phyloP scores from a whole-genome alignment of 2,888 invertebrate species.

The Perithous albicinctus region DNA sequence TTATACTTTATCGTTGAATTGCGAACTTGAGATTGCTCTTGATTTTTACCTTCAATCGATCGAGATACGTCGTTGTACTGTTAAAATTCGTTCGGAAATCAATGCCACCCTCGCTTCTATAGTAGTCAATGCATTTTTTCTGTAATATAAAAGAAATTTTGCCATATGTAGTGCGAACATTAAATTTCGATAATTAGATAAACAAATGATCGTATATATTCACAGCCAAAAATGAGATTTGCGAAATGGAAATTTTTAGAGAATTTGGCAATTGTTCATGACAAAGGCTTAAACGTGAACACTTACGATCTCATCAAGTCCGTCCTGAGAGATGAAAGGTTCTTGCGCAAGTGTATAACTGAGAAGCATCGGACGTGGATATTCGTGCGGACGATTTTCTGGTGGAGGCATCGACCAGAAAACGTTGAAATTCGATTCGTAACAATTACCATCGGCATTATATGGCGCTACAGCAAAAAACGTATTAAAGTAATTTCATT shows the following conservation, averaged over 20 bases:
- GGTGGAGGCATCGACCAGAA: constrained; percentile 99
- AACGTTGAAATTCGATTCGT: constrained; percentile 93
- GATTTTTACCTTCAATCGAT: constrained; percentile 90
- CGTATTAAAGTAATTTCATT: not conserved
- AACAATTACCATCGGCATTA: constrained; percentile 91
- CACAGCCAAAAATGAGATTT: not conserved
- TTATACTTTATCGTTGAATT: not conserved
- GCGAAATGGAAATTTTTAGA: too few species aligned
- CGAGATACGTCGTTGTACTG: constrained; percentile 91
- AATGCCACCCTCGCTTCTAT: constrained; percentile 89
- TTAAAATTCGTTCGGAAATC: constrained; percentile 90
- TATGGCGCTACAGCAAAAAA: constrained; percentile 90
- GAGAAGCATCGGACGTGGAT: constrained; percentile 96
- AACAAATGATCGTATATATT: not conserved
- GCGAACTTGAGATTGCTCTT: not conserved
- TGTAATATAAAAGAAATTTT: constrained; percentile 75
- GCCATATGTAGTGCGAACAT: not conserved
- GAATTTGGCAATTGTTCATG: not conserved
- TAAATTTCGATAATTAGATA: not conserved
- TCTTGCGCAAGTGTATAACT: constrained; percentile 94
- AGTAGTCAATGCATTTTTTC: constrained; percentile 94
- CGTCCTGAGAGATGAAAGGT: constrained; percentile 91
- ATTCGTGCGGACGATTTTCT: constrained; percentile 95
- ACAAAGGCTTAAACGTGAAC: too few species aligned
- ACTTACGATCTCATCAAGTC: constrained; percentile 92